Percentiles rank a stretch among this genome's conserved stretches.
phyloP scores from a whole-genome alignment of 2,888 invertebrate genomes.

The Harmothoe impar region DNA sequence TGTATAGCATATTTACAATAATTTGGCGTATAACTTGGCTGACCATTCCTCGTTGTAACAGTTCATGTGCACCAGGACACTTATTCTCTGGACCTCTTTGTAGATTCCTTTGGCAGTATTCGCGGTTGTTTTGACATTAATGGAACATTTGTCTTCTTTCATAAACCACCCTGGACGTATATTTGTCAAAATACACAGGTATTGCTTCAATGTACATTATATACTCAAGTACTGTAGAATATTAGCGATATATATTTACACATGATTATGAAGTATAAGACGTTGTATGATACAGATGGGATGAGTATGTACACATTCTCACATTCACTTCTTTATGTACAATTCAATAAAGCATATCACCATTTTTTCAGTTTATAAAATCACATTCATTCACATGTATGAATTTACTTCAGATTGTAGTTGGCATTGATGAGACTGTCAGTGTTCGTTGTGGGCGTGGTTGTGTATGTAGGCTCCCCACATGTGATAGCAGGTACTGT shows the following conservation, averaged over 20 bases:
- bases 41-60: neutral
- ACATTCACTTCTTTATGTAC: no score
- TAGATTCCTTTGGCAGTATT: neutral
- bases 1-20: conserved; percentile 4
- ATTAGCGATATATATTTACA: conserved; percentile 1
- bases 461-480: conserved; percentile 15
- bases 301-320: no score
- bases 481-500: neutral
- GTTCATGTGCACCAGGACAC: neutral
- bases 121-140: no score
- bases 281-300: no score
- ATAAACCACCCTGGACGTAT: neutral
- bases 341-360: no score
- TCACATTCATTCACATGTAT: neutral
- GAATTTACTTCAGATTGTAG: no score
- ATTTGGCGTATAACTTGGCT: neutral
- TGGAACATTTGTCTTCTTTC: no score
- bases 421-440: no score
- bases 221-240: neutral
- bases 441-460: no score
- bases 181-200: neutral
- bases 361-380: no score
- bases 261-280: no score
- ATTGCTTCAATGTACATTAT: conserved; percentile 18
- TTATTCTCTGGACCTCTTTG: neutral